A percentile compares a stretch with the other conserved stretches of the same genome.
Evolutionary conservation across 1,140 invertebrate species (phyloP).

Genomic region (Drosophila kikkawai): DNA sequence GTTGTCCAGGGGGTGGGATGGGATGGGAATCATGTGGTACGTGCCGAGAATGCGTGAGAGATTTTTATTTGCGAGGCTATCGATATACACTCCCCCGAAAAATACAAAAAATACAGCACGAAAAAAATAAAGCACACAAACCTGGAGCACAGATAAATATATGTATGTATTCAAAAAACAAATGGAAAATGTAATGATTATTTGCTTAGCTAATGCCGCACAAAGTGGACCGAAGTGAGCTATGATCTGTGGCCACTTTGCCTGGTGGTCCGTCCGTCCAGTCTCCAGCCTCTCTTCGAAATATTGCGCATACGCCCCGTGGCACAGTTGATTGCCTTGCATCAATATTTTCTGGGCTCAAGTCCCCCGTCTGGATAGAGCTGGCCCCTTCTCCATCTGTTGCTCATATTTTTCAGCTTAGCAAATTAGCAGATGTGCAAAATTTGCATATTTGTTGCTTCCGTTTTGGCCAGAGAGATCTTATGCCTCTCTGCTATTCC

Average conservation of each 20-base stretch:
- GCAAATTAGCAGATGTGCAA: conserved; percentile 77
- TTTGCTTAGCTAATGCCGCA: conserved; percentile 82
- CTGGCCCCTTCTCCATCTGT: conserved; percentile 38
- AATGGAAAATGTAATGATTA: conserved; percentile 84
- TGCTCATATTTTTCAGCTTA: conserved; percentile 70
- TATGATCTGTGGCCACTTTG: conserved; percentile 44
- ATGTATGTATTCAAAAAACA: conserved; percentile 61
- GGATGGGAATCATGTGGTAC: conserved; percentile 60
- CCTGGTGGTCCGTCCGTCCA: background rate
- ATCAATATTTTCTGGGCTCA: conserved; percentile 63
- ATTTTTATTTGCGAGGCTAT: conserved; percentile 78
- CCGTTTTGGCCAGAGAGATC: conserved; percentile 15
- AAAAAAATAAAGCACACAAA: conserved; percentile 18
- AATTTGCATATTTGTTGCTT: conserved; percentile 76
- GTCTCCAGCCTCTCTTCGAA: background rate
- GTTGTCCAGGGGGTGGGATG: background rate
- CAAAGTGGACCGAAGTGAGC: conserved; percentile 72
- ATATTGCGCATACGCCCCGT: conserved; percentile 73
- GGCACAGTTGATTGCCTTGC: conserved; percentile 77
- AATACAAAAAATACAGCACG: conserved; percentile 7
- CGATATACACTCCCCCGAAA: conserved; percentile 67
- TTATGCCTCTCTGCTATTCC: background rate
- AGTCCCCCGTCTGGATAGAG: background rate
- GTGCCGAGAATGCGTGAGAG: conserved; percentile 80
- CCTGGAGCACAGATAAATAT: conserved; percentile 16